Evolutionary conservation across 2,113 vertebrate genomes (phyloP).

Genomic region (Notechis scutatus): DNA sequence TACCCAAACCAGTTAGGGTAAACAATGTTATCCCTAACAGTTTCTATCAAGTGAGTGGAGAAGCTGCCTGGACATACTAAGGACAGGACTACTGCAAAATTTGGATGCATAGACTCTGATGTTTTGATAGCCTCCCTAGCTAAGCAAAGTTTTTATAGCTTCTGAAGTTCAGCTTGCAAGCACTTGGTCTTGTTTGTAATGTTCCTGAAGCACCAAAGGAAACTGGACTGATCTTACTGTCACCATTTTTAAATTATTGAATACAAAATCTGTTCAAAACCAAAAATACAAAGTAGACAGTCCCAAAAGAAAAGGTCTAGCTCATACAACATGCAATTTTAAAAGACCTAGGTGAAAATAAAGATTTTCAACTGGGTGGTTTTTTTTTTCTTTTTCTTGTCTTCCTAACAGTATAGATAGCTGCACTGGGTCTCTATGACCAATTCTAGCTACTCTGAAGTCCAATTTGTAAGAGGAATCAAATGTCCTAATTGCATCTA

Average conservation of each 20-base stretch:
- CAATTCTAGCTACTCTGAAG: neutral
- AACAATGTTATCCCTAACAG: no score
- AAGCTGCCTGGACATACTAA: neutral
- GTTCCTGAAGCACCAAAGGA: neutral
- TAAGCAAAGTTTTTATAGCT: neutral
- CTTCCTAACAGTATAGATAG: neutral
- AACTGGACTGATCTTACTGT: neutral
- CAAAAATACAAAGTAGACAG: neutral
- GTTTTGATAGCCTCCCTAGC: neutral
- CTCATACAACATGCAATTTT: neutral
- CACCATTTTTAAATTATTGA: neutral
- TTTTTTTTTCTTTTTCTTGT: neutral
- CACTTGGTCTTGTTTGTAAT: neutral
- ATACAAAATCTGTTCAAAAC: neutral
- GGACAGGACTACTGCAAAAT: neutral
- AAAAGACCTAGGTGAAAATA: neutral
- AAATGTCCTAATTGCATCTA: neutral
- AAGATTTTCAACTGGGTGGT: neutral
- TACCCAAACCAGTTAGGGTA: no score
- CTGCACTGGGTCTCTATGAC: neutral
- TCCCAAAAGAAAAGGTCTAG: neutral
- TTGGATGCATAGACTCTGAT: neutral
- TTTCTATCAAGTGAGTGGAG: neutral
- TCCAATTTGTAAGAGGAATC: neutral
- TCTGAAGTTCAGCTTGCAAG: neutral